Evolutionary conservation across 2,888 invertebrate genomes (phyloP).

Genomic region (Ochlodes sylvanus): DNA sequence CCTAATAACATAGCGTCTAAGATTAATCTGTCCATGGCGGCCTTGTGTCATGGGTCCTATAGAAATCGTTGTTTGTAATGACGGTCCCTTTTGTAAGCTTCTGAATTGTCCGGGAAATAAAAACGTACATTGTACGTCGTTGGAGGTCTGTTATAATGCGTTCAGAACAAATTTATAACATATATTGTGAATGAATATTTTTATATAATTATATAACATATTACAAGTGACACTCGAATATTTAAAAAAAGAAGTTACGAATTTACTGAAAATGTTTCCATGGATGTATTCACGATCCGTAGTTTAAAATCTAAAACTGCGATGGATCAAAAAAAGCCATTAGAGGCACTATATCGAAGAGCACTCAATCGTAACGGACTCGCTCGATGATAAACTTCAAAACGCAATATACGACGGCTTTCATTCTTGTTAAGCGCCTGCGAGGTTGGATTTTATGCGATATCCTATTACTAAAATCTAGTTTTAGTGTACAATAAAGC

Average conservation of each 20-base stretch:
- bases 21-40: too few relatives aligned
- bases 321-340: slow-evolving; percentile 16
- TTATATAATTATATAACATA: too few relatives aligned
- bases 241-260: neutral
- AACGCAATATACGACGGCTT: slow-evolving; percentile 12
- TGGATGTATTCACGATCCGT: slow-evolving; percentile 12
- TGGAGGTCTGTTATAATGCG: too few relatives aligned
- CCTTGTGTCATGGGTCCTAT: neutral
- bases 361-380: slow-evolving; percentile 15
- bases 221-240: too few relatives aligned
- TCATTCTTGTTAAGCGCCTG: neutral
- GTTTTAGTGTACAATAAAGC: too few relatives aligned
- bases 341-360: slow-evolving; percentile 20
- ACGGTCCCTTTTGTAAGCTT: slow-evolving; percentile 8
- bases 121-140: too few relatives aligned
- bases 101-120: slow-evolving; percentile 4
- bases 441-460: neutral
- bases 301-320: slow-evolving; percentile 18
- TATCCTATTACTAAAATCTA: neutral
- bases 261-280: slow-evolving; percentile 4
- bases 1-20: too few relatives aligned
- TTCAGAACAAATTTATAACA: too few relatives aligned
- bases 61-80: neutral
- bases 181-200: too few relatives aligned
- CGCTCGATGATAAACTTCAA: slow-evolving; percentile 15